Evolutionary conservation across 2,113 vertebrate genomes (phyloP).

Genomic region (Cathartes aura): DNA sequence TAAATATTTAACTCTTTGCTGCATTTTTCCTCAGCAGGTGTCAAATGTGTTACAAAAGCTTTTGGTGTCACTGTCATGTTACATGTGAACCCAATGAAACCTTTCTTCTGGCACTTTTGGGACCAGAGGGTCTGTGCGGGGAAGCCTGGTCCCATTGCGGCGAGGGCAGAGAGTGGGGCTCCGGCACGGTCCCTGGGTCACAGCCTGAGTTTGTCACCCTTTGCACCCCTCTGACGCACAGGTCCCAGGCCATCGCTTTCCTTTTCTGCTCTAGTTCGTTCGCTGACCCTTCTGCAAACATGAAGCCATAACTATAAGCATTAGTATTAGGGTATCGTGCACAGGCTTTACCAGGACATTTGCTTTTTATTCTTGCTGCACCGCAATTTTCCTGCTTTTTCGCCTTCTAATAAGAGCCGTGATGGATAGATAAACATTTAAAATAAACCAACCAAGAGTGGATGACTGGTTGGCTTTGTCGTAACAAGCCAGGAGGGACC

Average conservation of each 20-base stretch:
- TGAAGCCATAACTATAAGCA: background rate
- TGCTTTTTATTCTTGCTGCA: background rate
- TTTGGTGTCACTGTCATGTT: background rate
- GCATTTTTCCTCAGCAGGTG: background rate
- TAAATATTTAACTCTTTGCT: background rate
- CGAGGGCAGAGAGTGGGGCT: background rate
- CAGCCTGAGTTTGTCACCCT: background rate
- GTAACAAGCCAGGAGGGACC: background rate
- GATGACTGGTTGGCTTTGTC: background rate
- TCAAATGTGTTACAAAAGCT: background rate
- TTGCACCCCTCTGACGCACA: background rate
- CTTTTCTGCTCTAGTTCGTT: background rate
- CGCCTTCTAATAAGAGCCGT: background rate
- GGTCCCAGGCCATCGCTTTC: background rate
- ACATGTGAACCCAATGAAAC: background rate
- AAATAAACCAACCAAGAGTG: background rate
- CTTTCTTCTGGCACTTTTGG: background rate
- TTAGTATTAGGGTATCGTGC: background rate
- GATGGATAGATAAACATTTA: background rate
- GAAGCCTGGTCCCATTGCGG: rapidly evolving
- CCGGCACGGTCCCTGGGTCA: background rate
- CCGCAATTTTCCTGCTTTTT: background rate
- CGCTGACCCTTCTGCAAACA: background rate
- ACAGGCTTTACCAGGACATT: background rate
- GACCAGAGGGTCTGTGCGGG: background rate